A percentile compares a stretch with the other conserved stretches of the same genome.
These are phyloP conservation scores for Otis tarda DNA, from an alignment of 2,113 vertebrate genomes.

Conservation along the genomic window DNA sequence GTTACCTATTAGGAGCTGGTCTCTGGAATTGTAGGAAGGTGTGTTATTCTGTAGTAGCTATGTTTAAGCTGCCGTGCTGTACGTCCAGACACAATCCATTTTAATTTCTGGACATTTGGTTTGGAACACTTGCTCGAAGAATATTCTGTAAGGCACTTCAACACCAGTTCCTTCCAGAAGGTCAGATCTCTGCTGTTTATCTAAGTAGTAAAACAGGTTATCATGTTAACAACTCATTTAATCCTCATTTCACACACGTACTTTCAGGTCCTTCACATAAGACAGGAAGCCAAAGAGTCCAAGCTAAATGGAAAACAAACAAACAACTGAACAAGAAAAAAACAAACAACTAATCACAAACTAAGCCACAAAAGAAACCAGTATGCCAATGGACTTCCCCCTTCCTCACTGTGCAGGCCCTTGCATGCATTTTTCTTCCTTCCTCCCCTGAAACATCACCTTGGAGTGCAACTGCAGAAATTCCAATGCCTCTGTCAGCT, in stretches of 20 bases:
- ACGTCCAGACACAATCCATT: conserved; percentile 94
- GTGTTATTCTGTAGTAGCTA: conserved; percentile 92
- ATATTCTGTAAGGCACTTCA: conserved; percentile 92
- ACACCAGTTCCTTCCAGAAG: conserved; percentile 87
- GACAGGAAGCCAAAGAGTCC: not conserved
- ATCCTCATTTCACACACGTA: not conserved
- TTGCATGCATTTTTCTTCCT: not conserved
- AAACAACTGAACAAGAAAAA: too few relatives aligned
- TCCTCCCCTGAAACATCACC: conserved; percentile 59
- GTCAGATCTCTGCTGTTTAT: conserved; percentile 85
- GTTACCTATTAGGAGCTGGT: conserved; percentile 73
- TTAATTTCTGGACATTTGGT: conserved; percentile 89
- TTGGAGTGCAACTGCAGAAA: conserved; percentile 83
- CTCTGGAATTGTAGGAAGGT: conserved; percentile 96
- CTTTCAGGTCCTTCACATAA: not conserved
- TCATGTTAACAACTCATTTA: not conserved
- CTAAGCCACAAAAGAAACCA: not conserved
- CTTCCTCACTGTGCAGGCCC: not conserved
- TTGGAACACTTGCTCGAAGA: conserved; percentile 88
- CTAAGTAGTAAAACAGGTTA: conserved; percentile 59
- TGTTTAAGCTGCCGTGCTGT: conserved; percentile 92
- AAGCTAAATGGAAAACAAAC: not conserved
- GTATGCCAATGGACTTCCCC: not conserved
- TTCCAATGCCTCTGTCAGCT: conserved; percentile 79
- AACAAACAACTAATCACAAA: not conserved